These are phyloP conservation scores for Slavum lentiscoides DNA, from an alignment of 2,888 invertebrate genomes.

Conservation along the genomic window DNA sequence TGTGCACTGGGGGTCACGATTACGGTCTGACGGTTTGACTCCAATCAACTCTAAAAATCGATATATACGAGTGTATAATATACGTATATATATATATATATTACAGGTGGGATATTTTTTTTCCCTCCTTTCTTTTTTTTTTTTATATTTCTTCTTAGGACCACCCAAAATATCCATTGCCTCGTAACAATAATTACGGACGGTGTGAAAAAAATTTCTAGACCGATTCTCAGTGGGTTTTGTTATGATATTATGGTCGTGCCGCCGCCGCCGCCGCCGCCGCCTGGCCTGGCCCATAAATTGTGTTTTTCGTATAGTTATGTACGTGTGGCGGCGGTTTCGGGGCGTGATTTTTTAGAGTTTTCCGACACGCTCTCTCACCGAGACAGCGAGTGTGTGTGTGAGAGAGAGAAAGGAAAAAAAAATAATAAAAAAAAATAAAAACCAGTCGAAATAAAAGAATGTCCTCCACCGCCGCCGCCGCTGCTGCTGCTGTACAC, in stretches of 20 bases:
- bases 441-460: conserved; percentile 29
- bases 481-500: not conserved
- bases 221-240: conserved; percentile 48
- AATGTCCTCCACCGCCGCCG: conserved; percentile 6
- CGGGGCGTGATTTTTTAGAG: conserved; percentile 45
- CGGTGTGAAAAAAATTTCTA: conserved; percentile 51
- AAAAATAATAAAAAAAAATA: not conserved
- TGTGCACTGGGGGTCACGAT: conserved; percentile 42
- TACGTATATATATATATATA: conserved; percentile 18
- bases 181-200: conserved; percentile 35
- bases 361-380: conserved; percentile 18
- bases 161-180: conserved; percentile 50
- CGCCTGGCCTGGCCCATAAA: conserved; percentile 25
- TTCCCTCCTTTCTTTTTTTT: conserved; percentile 3
- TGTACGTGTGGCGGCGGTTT: conserved; percentile 12
- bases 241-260: not conserved
- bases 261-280: conserved; percentile 26
- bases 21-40: conserved; percentile 52
- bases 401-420: too few relatives aligned
- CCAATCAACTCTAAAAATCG: conserved; percentile 52
- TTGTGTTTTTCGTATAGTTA: conserved; percentile 30
- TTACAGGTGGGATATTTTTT: conserved; percentile 30
- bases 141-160: conserved; percentile 17
- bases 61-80: too few relatives aligned
- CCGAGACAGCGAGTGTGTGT: too few relatives aligned